Percentiles rank a stretch among this genome's conserved stretches.
Evolutionary conservation across 1,140 invertebrate genomes (phyloP).

Genomic region (Aphelinus atriplicis): DNA sequence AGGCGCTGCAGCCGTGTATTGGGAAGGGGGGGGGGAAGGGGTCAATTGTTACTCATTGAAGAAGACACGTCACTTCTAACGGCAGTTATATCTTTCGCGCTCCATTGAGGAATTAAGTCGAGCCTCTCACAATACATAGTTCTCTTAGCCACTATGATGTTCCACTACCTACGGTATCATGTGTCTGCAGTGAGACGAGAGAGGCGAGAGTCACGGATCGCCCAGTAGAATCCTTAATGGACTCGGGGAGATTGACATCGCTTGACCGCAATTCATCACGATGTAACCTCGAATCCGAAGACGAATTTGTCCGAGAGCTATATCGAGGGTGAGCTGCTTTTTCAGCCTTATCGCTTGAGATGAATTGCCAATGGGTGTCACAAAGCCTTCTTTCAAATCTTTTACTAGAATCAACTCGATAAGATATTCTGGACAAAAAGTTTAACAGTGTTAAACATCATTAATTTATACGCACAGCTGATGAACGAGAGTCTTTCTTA

Average conservation of each 20-base stretch:
- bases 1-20: neutral
- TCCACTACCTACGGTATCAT: neutral
- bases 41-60: constrained; percentile 18
- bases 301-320: constrained; percentile 22
- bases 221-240: neutral
- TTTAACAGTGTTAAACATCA: too few species aligned
- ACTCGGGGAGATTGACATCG: constrained; percentile 12
- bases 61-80: constrained; percentile 5
- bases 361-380: neutral
- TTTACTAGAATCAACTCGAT: too few species aligned
- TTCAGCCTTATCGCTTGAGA: neutral
- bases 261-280: constrained; percentile 23
- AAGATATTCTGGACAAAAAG: too few species aligned
- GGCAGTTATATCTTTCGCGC: neutral
- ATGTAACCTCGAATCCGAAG: constrained; percentile 21
- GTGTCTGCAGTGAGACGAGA: neutral
- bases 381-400: too few species aligned
- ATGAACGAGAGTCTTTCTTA: too few species aligned
- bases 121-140: neutral
- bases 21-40: too few species aligned
- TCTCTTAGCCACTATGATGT: too few species aligned
- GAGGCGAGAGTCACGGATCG: neutral
- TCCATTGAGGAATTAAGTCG: neutral
- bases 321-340: neutral
- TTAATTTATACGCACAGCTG: too few species aligned